phyloP scores from a whole-genome alignment of 2,113 vertebrate species.

The Notechis scutatus region DNA sequence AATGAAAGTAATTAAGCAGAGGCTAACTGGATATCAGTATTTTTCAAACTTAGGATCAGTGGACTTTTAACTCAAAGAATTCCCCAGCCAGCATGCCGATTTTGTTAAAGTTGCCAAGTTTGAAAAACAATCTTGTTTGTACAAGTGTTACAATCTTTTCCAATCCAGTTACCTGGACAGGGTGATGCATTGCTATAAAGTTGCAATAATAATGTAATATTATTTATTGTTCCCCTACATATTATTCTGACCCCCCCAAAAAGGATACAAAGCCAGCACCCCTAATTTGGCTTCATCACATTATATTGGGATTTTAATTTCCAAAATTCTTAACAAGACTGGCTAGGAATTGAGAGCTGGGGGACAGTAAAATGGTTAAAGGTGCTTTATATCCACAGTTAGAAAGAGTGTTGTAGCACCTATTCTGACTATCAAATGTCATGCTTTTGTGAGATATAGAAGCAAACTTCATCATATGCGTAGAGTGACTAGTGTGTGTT shows the following conservation, averaged over 20 bases:
- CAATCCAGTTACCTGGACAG: background rate
- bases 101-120: background rate
- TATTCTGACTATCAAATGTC: background rate
- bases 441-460: background rate
- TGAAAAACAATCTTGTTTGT: background rate
- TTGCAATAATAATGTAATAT: background rate
- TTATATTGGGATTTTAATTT: background rate
- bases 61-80: background rate
- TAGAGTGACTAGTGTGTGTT: background rate
- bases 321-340: background rate
- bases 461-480: background rate
- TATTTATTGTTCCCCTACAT: background rate
- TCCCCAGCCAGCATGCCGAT: background rate
- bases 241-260: background rate
- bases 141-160: background rate
- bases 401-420: background rate
- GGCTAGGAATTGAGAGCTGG: background rate
- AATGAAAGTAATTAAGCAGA: background rate
- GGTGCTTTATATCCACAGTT: background rate
- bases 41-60: background rate
- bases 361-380: background rate
- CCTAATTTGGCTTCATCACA: background rate
- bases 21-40: background rate
- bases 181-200: background rate
- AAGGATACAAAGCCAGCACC: background rate